A percentile compares a stretch with the other conserved stretches of the same genome.
Conservation (phyloP, 2,113 vertebrate species). For the Gopherus evgoodei region DNA sequence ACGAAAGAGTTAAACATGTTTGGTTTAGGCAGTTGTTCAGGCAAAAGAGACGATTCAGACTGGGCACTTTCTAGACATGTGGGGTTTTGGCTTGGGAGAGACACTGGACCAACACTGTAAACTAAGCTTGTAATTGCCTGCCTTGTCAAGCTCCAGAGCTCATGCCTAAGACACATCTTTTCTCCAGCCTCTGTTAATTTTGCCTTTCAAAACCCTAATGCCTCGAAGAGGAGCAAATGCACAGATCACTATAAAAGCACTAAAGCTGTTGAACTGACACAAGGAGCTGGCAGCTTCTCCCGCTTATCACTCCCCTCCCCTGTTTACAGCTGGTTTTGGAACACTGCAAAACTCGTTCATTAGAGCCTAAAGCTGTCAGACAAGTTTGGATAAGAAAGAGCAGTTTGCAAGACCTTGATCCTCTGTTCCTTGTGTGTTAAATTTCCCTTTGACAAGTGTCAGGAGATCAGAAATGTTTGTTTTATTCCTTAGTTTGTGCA, state of each 20-base stretch:
- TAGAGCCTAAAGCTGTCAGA: neutral
- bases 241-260: rapidly evolving
- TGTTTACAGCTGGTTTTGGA: neutral
- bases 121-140: neutral
- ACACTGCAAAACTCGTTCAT: neutral
- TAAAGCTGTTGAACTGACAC: neutral
- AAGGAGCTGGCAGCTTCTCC: neutral
- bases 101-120: neutral
- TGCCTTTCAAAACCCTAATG: neutral
- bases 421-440: neutral
- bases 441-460: neutral
- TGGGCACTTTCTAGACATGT: neutral
- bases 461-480: neutral
- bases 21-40: neutral
- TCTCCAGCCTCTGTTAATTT: neutral
- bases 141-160: neutral
- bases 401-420: neutral
- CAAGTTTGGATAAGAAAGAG: neutral
- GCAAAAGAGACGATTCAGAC: neutral
- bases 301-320: neutral
- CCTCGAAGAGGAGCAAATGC: neutral
- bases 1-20: neutral
- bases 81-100: rapidly evolving
- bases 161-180: neutral
- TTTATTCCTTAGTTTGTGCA: neutral